Conservation (phyloP, 2,113 vertebrate genomes). For the Sceloporus tristichus region DNA sequence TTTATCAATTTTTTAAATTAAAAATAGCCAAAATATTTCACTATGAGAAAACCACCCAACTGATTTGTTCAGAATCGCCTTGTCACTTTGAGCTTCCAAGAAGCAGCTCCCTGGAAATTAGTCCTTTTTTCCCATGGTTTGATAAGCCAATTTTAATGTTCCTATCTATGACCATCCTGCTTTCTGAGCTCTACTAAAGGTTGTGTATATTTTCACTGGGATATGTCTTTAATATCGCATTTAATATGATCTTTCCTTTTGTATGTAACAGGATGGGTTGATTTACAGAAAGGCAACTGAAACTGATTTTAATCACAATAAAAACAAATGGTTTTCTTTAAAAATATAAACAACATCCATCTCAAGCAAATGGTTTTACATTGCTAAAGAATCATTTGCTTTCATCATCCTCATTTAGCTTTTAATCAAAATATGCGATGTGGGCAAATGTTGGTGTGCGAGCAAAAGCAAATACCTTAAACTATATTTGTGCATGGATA, state of each 20-base stretch:
- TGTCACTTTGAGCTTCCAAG: background rate
- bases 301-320: slow-evolving; percentile 43
- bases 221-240: slow-evolving; percentile 20
- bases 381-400: background rate
- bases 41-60: background rate
- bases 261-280: slow-evolving; percentile 21
- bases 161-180: slow-evolving; percentile 13
- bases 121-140: slow-evolving; percentile 37
- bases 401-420: slow-evolving; percentile 3
- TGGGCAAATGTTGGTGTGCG: slow-evolving; percentile 5
- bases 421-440: slow-evolving; percentile 17
- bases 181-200: slow-evolving; percentile 28
- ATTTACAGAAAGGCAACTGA: slow-evolving; percentile 16
- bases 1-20: slow-evolving; percentile 24
- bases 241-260: slow-evolving; percentile 49
- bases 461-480: background rate
- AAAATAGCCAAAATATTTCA: slow-evolving; percentile 7
- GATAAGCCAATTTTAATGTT: slow-evolving; percentile 19
- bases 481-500: background rate
- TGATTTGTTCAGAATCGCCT: background rate
- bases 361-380: background rate
- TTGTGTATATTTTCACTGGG: slow-evolving; percentile 39
- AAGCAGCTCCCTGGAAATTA: slow-evolving; percentile 23
- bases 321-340: slow-evolving; percentile 16
- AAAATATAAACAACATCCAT: background rate